Evolutionary conservation across 2,888 invertebrate genomes (phyloP), one percentile per base, ranked within the genome.

Genomic region (Coelopa pilipes): DNA sequence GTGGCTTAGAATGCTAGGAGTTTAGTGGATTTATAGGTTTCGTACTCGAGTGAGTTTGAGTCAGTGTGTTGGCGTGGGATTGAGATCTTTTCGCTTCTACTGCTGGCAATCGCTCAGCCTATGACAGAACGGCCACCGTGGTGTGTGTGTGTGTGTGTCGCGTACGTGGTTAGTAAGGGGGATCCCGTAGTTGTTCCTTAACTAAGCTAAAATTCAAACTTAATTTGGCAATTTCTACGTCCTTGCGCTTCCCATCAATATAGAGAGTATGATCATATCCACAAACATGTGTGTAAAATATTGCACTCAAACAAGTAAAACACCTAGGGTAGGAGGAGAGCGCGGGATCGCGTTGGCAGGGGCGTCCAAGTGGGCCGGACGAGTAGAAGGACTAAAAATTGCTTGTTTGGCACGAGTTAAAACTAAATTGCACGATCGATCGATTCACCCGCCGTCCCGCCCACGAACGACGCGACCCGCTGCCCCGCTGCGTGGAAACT

Each of bases 321-420:
- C 34, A 34, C 34, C 34, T 34, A 34, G 7, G 34, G 34, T 2
- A 34, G 34, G 34, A 7, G 34, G 34, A 34, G 34, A 7, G n/a
- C 13, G 19, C 49, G 46, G 15, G 21, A 24, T 17, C 15, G 15
- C 50, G 24, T 21, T n/a, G 9, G 19, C 15, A 67, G 49, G 50
- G 53, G 21, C n/a, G 46, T 57, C 34, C 34, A 5, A 47, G 45
- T n/a, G 34, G 34, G 34, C n/a, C 34, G 55, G 34, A n/a, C 46
- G 46, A 24, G 55, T 17, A n/a, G 9, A 24, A 68, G 12, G 13
- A 60, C 24, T 49, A 71, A 34, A 21, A 49, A 57, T 50, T 46
- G 19, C 13, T 45, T 19, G 45, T 72, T 72, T 72, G 72, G 67
- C 72, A 72, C 72, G 63, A 53, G 46, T 60, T 67, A 71, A 72